Evolutionary conservation across 2,888 invertebrate species (phyloP).

Genomic region (Eupithecia tripunctaria): DNA sequence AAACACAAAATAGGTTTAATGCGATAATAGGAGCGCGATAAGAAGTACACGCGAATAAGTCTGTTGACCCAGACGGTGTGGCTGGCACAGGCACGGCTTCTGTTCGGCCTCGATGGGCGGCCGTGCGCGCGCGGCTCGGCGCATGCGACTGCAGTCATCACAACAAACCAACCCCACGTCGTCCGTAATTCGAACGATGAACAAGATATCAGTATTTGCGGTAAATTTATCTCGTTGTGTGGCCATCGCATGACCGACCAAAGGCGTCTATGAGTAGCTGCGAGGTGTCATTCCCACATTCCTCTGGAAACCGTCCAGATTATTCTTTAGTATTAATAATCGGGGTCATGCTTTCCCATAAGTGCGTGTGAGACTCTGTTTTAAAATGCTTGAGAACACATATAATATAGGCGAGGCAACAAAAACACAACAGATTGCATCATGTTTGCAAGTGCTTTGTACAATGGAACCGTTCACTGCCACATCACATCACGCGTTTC

Average conservation of each 20-base stretch:
- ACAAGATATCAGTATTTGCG: slow-evolving; percentile 80
- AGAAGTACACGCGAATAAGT: slow-evolving; percentile 81
- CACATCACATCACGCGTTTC: slow-evolving; percentile 14
- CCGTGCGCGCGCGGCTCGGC: slow-evolving; percentile 77
- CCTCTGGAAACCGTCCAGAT: slow-evolving; percentile 76
- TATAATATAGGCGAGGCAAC: background rate
- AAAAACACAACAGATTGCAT: slow-evolving; percentile 22
- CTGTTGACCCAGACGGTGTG: slow-evolving; percentile 76
- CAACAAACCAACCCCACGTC: slow-evolving; percentile 69
- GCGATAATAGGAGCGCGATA: slow-evolving; percentile 82
- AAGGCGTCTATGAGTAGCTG: slow-evolving; percentile 53
- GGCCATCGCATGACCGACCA: slow-evolving; percentile 68
- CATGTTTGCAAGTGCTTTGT: slow-evolving; percentile 24
- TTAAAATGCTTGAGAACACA: slow-evolving; percentile 22
- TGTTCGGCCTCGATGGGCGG: slow-evolving; percentile 67
- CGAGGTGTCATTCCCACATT: slow-evolving; percentile 65
- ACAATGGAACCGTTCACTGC: slow-evolving; percentile 18
- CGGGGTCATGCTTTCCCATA: slow-evolving; percentile 43
- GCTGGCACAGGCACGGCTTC: slow-evolving; percentile 75
- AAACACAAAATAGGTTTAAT: slow-evolving; percentile 80
- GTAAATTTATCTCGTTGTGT: slow-evolving; percentile 70
- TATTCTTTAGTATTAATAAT: slow-evolving; percentile 54
- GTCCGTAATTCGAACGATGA: slow-evolving; percentile 76
- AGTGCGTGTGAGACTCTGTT: slow-evolving; percentile 39
- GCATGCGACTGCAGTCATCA: slow-evolving; percentile 77